A percentile compares a stretch with the other conserved stretches of the same genome.
These are phyloP conservation scores for Babyrousa celebensis DNA, from an alignment of 2,797 vertebrate species.

Conservation along the genomic window DNA sequence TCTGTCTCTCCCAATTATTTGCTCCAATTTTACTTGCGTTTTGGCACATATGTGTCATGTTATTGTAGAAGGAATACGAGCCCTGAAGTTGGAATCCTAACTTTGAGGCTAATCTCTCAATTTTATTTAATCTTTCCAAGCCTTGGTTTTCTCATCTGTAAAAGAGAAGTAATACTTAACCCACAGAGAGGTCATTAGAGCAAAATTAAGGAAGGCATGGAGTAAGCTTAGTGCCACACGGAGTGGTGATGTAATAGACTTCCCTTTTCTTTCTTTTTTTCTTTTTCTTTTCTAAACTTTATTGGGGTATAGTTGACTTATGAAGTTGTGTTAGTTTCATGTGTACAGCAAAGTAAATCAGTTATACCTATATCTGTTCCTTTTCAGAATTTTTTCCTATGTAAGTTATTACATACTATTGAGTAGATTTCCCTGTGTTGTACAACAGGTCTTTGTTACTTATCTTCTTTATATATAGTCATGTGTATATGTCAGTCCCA, in stretches of 20 bases:
- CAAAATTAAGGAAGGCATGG: background rate
- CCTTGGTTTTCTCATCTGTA: conserved; percentile 42
- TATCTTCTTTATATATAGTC: background rate
- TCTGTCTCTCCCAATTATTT: background rate
- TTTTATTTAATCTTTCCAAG: conserved; percentile 25
- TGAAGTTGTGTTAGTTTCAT: background rate
- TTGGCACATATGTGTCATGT: background rate
- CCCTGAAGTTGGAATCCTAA: background rate
- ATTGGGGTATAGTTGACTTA: background rate
- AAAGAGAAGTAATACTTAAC: conserved; percentile 16
- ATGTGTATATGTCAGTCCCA: background rate
- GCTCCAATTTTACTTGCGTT: background rate
- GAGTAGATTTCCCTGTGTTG: background rate
- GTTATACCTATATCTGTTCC: too few relatives aligned
- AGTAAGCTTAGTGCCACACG: background rate
- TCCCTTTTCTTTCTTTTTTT: conserved; percentile 20
- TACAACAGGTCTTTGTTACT: background rate
- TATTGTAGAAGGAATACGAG: background rate
- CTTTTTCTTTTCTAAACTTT: background rate
- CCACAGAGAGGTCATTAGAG: background rate
- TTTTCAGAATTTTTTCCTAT: too few relatives aligned
- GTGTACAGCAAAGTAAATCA: background rate
- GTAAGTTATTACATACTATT: background rate
- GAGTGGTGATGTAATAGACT: conserved; percentile 14
- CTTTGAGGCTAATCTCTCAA: background rate